Evolutionary conservation across 2,797 vertebrate genomes (phyloP).

Genomic region (Propithecus deckenii): DNA sequence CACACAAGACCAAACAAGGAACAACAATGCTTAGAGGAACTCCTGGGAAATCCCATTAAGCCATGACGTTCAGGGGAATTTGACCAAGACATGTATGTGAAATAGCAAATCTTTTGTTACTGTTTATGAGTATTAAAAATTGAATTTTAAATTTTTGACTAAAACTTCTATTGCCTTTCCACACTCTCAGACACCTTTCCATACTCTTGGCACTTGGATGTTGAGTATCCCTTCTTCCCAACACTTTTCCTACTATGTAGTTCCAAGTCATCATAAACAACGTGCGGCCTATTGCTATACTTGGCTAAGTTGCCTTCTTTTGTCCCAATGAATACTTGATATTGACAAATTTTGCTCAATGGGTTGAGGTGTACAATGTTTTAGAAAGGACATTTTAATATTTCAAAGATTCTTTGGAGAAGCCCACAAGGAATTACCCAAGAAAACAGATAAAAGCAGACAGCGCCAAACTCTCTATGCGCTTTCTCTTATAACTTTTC

Average conservation of each 20-base stretch:
- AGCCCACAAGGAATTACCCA: background rate
- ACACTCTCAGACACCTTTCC: background rate
- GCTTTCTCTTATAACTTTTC: constrained; percentile 48
- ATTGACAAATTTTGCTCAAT: background rate
- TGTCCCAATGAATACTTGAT: background rate
- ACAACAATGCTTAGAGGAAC: background rate
- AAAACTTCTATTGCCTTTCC: background rate
- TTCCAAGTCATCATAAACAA: background rate
- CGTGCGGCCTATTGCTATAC: background rate
- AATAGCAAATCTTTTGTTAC: background rate
- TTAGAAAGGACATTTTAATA: background rate
- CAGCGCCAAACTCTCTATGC: background rate
- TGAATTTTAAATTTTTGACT: background rate
- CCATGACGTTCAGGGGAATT: background rate
- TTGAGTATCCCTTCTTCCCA: background rate
- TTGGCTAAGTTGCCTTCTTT: background rate
- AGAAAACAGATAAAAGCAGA: background rate
- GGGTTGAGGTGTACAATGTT: background rate
- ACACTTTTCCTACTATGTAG: background rate
- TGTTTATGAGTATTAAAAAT: background rate
- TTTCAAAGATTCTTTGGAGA: background rate
- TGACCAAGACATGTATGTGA: background rate
- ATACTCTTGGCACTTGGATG: background rate
- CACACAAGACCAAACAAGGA: background rate
- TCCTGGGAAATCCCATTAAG: background rate